These are phyloP conservation scores for Acanthornis magna DNA, from an alignment of 2,797 vertebrate species.

Conservation along the genomic window DNA sequence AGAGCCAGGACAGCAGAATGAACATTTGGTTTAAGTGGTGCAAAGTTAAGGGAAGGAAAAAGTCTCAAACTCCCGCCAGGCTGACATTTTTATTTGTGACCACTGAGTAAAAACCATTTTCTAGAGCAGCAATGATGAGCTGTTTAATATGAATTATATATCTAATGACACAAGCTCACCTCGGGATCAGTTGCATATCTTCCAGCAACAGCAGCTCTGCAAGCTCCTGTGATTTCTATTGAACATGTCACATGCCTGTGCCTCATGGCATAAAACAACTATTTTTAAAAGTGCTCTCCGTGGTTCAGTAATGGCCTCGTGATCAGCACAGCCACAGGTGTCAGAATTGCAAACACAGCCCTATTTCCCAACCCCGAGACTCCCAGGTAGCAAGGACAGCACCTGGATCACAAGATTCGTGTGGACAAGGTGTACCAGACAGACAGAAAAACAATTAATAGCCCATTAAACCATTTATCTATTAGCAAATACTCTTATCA, in stretches of 20 bases:
- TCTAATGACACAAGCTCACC: conserved; percentile 25
- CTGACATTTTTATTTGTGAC: conserved; percentile 38
- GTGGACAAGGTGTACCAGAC: not conserved
- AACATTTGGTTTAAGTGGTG: not conserved
- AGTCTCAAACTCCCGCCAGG: not conserved
- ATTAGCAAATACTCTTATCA: not conserved
- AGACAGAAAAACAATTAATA: not conserved
- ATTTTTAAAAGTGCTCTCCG: not conserved
- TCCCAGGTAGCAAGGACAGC: not conserved
- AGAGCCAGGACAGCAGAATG: conserved; percentile 20
- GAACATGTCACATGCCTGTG: not conserved
- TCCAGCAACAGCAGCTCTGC: not conserved
- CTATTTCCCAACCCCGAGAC: not conserved
- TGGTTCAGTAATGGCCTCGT: not conserved
- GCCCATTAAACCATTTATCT: not conserved
- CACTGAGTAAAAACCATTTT: conserved; percentile 3
- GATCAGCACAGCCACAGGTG: conserved; percentile 4
- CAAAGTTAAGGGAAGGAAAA: conserved; percentile 4
- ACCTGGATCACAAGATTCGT: not conserved
- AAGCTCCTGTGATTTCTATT: conserved; percentile 6
- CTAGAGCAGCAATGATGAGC: not conserved
- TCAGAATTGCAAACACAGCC: not conserved
- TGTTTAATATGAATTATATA: not conserved
- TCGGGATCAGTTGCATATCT: not conserved
- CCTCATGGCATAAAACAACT: not conserved